A percentile compares a stretch with the other conserved stretches of the same genome.
phyloP scores from a whole-genome alignment of 2,113 vertebrate species.

The Malurus melanocephalus region DNA sequence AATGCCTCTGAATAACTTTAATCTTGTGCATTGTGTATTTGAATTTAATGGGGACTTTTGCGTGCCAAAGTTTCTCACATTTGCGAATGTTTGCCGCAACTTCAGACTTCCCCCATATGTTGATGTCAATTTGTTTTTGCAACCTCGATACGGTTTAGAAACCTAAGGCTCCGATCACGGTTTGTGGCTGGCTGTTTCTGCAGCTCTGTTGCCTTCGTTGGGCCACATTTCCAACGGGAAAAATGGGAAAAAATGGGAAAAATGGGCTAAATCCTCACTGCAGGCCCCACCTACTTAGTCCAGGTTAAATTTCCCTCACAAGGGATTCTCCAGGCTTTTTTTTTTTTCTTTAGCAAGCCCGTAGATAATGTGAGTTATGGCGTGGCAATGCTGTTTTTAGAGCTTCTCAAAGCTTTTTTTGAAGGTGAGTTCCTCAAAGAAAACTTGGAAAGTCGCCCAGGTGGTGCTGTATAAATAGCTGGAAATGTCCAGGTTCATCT shows the following conservation, averaged over 20 bases:
- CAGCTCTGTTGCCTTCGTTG: not conserved
- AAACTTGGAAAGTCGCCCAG: not conserved
- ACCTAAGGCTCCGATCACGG: conserved; percentile 18
- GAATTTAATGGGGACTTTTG: conserved; percentile 51
- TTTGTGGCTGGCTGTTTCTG: not conserved
- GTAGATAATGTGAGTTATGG: accelerated
- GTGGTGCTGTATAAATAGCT: not conserved
- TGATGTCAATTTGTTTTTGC: conserved; percentile 66
- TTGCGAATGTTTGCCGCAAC: conserved; percentile 52
- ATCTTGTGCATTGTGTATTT: conserved; percentile 45
- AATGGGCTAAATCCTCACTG: not conserved
- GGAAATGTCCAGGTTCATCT: not conserved
- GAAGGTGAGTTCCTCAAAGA: not conserved
- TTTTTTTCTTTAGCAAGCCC: not conserved
- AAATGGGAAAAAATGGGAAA: not conserved
- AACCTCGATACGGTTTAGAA: conserved; percentile 46
- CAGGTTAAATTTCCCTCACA: not conserved
- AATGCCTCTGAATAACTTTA: conserved; percentile 55
- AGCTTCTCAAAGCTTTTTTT: not conserved
- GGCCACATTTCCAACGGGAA: not conserved
- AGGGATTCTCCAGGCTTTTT: not conserved
- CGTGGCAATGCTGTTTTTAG: not conserved
- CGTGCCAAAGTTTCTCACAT: conserved; percentile 57
- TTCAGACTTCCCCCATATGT: conserved; percentile 62
- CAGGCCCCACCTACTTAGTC: not conserved